Base-by-base conservation (phyloP, 35 echinoderm and acorn worm genomes). In the Apostichopus californicus region DNA sequence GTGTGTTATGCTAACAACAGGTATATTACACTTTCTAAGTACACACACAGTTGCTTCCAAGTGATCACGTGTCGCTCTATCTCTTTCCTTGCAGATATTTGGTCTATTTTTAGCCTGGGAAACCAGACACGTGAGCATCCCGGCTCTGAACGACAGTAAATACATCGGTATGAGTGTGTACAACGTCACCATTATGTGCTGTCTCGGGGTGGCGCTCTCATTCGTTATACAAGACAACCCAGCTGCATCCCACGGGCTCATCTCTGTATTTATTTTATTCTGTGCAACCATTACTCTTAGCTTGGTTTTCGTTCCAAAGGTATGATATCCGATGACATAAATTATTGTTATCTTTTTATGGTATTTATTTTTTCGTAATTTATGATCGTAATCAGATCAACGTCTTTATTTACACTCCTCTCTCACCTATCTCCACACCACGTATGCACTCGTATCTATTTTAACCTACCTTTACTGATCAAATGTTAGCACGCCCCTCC, bases 141-240 rank as follows among this genome's bases (percentile, higher is more conserved):
- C 97, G 13, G 97, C 97, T 56, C 92, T 99, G 83, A 99, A 99
- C 77, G 97, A 99, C 93, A 99, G 97, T 92, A 99, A 99, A 88
- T 99, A 99, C 71, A 99, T 99, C 14, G 97, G 97, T 0, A 99
- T 96, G 93, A 96, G 97, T 89, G 97, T 99, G 6, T 99, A 99
- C 77, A 99, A 99, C 66, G 90, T 99, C 13, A 94, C 94, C 56
- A 94, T 99, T 55, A 93, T 96, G 93, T 99, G 97, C 79, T 93
- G 96, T 21, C 63, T 96, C 20, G 97, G 97, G 20, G 97, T 96
- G 15, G 80, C 95, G 8, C 90, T 99, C 5, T 95, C 94, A 6
- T 96, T 95, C 57, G 92, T 99, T 25, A 99, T 99, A 64, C 80
- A 64, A 71, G 95, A 99, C 55, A 94, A 96, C 56, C 97, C 93